These are phyloP conservation scores for Aphyosemion australe DNA, from an alignment of 2,113 vertebrate species.

Conservation along the genomic window DNA sequence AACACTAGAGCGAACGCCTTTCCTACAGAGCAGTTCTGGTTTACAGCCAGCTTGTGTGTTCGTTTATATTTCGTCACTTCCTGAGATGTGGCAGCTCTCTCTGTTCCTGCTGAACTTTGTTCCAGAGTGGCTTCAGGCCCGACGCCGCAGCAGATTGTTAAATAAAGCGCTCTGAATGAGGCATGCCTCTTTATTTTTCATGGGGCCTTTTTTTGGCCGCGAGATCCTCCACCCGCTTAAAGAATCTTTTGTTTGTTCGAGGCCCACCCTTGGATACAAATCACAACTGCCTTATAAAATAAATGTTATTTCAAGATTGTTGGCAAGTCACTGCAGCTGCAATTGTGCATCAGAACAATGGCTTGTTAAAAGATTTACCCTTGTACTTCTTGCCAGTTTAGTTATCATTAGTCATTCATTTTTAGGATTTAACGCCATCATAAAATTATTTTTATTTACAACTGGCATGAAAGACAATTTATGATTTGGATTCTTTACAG, in stretches of 20 bases:
- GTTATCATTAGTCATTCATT: neutral
- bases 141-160: constrained; percentile 38
- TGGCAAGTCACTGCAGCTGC: constrained; percentile 7
- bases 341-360: neutral
- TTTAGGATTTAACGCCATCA: too few species aligned
- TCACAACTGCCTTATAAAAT: constrained; percentile 8
- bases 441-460: too few species aligned
- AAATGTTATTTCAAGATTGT: constrained; percentile 30
- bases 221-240: constrained; percentile 42
- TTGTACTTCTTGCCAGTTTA: neutral
- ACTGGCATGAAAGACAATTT: too few species aligned
- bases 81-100: constrained; percentile 32
- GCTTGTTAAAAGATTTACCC: constrained; percentile 22
- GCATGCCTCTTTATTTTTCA: constrained; percentile 30
- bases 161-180: constrained; percentile 41
- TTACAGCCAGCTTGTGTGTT: too few species aligned
- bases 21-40: too few species aligned
- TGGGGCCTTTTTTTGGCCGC: neutral
- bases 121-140: constrained; percentile 36
- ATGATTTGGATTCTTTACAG: too few species aligned
- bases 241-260: constrained; percentile 33
- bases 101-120: constrained; percentile 34
- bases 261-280: constrained; percentile 39
- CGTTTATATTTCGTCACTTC: neutral
- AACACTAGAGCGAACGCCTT: too few species aligned